Base-by-base conservation (phyloP, 2,888 invertebrate genomes). In the Cheilosia vulpina region DNA sequence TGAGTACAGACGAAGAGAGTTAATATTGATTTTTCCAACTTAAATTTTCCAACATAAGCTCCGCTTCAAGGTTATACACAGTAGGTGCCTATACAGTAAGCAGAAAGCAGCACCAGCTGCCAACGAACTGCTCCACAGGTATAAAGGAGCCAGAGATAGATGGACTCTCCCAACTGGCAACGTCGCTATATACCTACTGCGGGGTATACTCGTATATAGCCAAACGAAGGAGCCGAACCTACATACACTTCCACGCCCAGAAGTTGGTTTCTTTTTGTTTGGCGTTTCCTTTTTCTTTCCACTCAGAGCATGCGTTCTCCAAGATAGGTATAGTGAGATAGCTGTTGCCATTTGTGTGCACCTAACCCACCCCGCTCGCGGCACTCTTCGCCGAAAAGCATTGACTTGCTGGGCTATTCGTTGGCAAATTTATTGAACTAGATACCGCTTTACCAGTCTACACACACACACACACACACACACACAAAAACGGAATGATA, bases 241-340 rank as follows among this genome's bases (percentile, higher is more conserved):
- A 85, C 76, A 65, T 85, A 80, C 80, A 80, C 80, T 81, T 85
- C 85, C 85, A 85, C 85, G 85, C 85, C 85, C 85, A 76, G 71
- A 85, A 80, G 62, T 80, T 63, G 45, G 24, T 53, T 41, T 41
- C 38, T 34, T 38, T 53, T 60, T 43, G 68, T 58, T 66, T 47
- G 11, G 34, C 47, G 27, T 82, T 77, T 82, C 41, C 66, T 77
- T 82, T 80, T 80, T 76, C 72, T 85, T 71, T 79, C 21, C 34
- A 58, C 57, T 13, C 60, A 60, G 60, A 85, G 85, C 85, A 85
- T 85, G 85, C 85, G 85, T 85, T 72, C 85, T 85, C 73, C 34
- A n/a, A 34, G 21, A 21, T 27, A 31, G 58, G 47, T 73, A 75
- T 79, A 53, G 58, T 24, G 52, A 79, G 73, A 72, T 69, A 63